Percentiles rank a stretch among this genome's conserved stretches.
These are phyloP conservation scores for Eupithecia abbreviata DNA, from an alignment of 2,888 invertebrate species.

Conservation along the genomic window DNA sequence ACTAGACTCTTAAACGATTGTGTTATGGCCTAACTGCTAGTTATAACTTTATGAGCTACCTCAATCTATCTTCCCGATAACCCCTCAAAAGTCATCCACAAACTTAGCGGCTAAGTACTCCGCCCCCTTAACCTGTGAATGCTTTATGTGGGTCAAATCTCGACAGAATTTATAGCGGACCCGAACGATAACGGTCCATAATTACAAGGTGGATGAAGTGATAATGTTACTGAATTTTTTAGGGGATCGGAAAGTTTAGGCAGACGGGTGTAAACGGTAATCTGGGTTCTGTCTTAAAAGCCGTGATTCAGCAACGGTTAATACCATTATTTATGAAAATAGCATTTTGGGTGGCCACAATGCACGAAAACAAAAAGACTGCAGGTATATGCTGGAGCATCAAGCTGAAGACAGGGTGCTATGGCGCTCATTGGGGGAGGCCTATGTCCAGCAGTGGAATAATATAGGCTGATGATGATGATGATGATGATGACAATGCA, in stretches of 20 bases:
- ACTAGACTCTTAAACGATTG: too few relatives aligned
- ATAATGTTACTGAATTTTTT: constrained; percentile 21
- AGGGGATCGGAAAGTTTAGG: background rate
- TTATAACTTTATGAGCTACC: background rate
- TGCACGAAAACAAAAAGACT: too few relatives aligned
- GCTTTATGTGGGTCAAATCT: constrained; percentile 57
- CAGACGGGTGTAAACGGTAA: background rate
- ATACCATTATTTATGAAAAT: too few relatives aligned
- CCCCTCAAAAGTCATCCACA: constrained; percentile 31
- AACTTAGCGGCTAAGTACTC: constrained; percentile 21
- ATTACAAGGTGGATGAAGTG: constrained; percentile 50
- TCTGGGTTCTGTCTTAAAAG: background rate
- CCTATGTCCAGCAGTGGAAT: too few relatives aligned
- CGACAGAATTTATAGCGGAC: constrained; percentile 50
- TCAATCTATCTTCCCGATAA: constrained; percentile 28
- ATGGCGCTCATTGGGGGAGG: too few relatives aligned
- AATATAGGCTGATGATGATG: too few relatives aligned
- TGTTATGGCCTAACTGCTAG: too few relatives aligned
- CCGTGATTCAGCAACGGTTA: background rate
- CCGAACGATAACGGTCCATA: constrained; percentile 53
- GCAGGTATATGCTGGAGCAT: too few relatives aligned
- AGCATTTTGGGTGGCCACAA: too few relatives aligned
- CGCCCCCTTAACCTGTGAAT: constrained; percentile 43
- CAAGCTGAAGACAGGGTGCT: too few relatives aligned
- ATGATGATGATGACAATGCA: too few relatives aligned